These are phyloP conservation scores for Apaloderma vittatum DNA, from an alignment of 2,113 vertebrate species.

Conservation along the genomic window DNA sequence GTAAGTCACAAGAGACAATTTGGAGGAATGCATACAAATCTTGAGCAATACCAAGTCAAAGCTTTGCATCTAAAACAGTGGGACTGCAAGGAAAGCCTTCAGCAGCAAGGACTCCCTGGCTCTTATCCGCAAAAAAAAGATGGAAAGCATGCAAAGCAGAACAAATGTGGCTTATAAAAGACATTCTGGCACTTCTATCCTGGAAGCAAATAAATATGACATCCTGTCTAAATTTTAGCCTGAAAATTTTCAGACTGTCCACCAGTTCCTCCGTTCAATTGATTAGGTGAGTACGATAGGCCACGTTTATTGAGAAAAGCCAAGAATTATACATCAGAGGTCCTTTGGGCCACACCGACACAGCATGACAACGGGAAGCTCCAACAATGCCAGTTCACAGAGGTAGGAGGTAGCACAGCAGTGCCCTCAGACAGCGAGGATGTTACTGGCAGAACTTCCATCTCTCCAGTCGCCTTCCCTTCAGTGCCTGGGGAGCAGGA, in stretches of 20 bases:
- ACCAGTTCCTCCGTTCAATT: neutral
- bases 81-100: neutral
- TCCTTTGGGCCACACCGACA: neutral
- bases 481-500: neutral
- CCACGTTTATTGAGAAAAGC: neutral
- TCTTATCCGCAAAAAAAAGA: neutral
- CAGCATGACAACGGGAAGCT: neutral
- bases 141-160: neutral
- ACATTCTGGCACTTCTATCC: neutral
- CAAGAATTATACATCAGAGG: neutral
- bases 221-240: neutral
- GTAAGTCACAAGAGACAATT: neutral
- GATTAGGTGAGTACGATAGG: neutral
- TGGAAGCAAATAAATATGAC: neutral
- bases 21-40: neutral
- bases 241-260: neutral
- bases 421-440: neutral
- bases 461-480: neutral
- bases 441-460: neutral
- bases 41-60: neutral
- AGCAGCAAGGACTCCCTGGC: neutral
- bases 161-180: neutral
- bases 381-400: neutral
- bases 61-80: neutral
- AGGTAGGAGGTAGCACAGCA: neutral